Percentiles rank a stretch among this genome's conserved stretches.
Evolutionary conservation across 1,140 invertebrate genomes (phyloP).

Genomic region (Drosophila suzukii): DNA sequence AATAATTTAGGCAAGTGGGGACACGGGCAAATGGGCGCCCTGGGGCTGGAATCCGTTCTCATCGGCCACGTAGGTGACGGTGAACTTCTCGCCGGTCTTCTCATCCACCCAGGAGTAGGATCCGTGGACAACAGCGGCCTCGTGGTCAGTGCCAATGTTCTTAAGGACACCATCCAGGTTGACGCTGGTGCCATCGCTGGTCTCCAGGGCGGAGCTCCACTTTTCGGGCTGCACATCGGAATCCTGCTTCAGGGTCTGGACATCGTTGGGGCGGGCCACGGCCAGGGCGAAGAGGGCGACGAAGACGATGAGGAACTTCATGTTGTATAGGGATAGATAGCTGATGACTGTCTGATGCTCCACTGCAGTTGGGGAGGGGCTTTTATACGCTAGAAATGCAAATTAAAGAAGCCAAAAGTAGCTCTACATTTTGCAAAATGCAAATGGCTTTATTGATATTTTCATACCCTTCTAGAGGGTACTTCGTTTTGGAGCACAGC

Average conservation of each 20-base stretch:
- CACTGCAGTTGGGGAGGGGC: conserved; percentile 40
- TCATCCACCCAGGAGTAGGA: conserved; percentile 43
- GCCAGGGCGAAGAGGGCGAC: conserved; percentile 61
- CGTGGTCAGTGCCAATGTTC: conserved; percentile 41
- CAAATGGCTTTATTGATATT: conserved; percentile 3
- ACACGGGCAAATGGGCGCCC: conserved; percentile 86
- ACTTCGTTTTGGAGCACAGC: too few relatives aligned
- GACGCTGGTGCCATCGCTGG: conserved; percentile 87
- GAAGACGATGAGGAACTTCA: conserved; percentile 73
- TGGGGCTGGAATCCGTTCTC: conserved; percentile 89
- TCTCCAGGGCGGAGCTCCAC: conserved; percentile 52
- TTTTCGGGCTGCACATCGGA: conserved; percentile 19
- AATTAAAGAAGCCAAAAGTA: conserved; percentile 52
- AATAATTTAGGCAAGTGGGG: conserved; percentile 66
- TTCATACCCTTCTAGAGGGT: too few relatives aligned
- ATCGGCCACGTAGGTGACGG: conserved; percentile 65
- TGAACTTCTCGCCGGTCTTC: conserved; percentile 55
- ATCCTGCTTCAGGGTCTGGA: not conserved
- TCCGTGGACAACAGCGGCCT: conserved; percentile 54
- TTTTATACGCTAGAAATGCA: conserved; percentile 39
- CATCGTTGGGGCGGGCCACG: conserved; percentile 28
- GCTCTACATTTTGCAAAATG: conserved; percentile 1
- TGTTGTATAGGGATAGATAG: conserved; percentile 49
- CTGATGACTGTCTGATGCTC: conserved; percentile 49
- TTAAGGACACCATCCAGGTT: conserved; percentile 32